Base-by-base conservation (phyloP, 1,140 invertebrate genomes). In the Formica exsecta region DNA sequence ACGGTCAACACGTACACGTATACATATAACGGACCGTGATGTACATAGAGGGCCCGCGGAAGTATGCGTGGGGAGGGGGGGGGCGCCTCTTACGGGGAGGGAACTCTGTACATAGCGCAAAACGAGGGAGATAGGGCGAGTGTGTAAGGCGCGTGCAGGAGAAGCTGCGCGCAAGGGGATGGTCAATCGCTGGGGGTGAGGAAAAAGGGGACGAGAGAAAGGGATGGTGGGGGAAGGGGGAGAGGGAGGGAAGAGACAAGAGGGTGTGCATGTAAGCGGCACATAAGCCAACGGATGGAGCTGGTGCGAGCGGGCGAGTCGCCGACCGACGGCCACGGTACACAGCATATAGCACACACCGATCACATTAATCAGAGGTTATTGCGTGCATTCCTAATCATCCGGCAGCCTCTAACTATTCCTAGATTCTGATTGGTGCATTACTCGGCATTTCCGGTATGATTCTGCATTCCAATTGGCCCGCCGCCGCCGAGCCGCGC, bases 321-420 rank as follows among this genome's bases (percentile, higher is more conserved):
- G 48, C 44, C 41, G 64, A 38, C 70, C 86, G n/a, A 25, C 79
- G 13, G 64, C 90, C 74, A 90, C 86, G 86, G 62, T 90, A 90
- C 89, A 90, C 89, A 86, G 88, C 87, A 91, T 88, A 91, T 86
- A 90, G 91, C 92, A 93, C 92, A 94, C 93, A 94, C 94, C 94
- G 94, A 95, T 95, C 94, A 95, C 94, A 95, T 95, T 95, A 95
- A 95, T 95, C 95, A 95, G 95, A 95, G 95, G 94, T 95, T 95
- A 95, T 95, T 95, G 95, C 95, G 94, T 95, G 94, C 95, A 95
- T 95, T 95, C 94, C 95, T 95, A 95, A 95, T 95, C 94, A 95
- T 95, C 93, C 93, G 93, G 94, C 93, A 85, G 92, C 93, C 94
- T 93, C 94, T 93, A 94, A 94, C 94, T 93, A 94, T 95, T 95